These are phyloP conservation scores for Muntiacus reevesi DNA, from an alignment of 2,113 vertebrate species.

Conservation along the genomic window DNA sequence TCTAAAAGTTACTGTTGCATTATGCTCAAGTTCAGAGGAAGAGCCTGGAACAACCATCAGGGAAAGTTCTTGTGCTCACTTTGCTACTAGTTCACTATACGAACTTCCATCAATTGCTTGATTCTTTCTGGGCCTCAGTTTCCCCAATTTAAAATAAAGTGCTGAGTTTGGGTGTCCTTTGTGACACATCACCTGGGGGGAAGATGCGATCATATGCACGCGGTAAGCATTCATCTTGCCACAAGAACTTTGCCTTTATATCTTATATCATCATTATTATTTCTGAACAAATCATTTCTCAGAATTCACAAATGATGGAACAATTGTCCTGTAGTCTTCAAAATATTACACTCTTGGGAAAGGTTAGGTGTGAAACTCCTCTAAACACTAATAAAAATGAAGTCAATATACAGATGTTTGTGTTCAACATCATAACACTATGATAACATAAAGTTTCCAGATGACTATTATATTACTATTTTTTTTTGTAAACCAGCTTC, in stretches of 20 bases:
- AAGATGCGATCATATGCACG: neutral
- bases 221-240: neutral
- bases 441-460: neutral
- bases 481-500: neutral
- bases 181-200: neutral
- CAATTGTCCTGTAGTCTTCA: neutral
- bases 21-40: neutral
- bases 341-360: neutral
- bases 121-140: neutral
- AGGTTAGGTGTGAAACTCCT: neutral
- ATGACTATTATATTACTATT: neutral
- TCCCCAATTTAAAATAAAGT: neutral
- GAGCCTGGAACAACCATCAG: neutral
- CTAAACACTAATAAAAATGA: neutral
- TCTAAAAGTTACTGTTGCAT: neutral
- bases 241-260: neutral
- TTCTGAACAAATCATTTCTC: neutral
- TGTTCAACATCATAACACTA: neutral
- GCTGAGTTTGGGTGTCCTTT: neutral
- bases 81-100: neutral
- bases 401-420: neutral
- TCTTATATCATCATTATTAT: neutral
- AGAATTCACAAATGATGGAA: neutral
- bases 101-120: neutral
- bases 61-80: neutral